These are phyloP conservation scores for Cydia strobilella DNA, from an alignment of 1,140 invertebrate genomes.

Conservation along the genomic window DNA sequence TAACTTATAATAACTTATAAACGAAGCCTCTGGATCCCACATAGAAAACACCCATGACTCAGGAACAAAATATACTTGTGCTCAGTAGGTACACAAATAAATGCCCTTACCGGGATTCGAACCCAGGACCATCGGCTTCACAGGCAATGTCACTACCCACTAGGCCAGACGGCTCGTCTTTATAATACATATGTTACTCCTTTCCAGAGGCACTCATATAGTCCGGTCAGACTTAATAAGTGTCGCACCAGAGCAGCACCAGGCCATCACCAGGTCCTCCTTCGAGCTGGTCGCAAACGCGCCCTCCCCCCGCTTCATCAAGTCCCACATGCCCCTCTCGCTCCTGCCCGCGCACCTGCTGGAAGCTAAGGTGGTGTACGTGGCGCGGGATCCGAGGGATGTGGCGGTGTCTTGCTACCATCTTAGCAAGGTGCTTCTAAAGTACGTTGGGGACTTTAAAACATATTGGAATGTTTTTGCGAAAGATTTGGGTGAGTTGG, in stretches of 20 bases:
- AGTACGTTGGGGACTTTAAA: not conserved
- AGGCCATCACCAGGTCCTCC: not conserved
- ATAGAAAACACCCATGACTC: too few relatives aligned
- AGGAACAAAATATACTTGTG: too few relatives aligned
- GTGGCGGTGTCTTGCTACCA: slow-evolving; percentile 89
- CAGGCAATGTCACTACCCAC: too few relatives aligned
- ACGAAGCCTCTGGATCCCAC: too few relatives aligned
- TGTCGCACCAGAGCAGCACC: not conserved
- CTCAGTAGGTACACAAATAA: too few relatives aligned
- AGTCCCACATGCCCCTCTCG: slow-evolving; percentile 62
- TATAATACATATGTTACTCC: too few relatives aligned
- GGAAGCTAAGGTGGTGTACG: slow-evolving; percentile 83
- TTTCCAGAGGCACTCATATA: too few relatives aligned
- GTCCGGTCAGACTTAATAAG: not conserved
- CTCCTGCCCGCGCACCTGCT: slow-evolving; percentile 55
- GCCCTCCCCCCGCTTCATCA: slow-evolving; percentile 56
- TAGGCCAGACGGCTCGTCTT: too few relatives aligned
- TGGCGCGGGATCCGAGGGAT: slow-evolving; percentile 91
- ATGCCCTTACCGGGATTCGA: too few relatives aligned
- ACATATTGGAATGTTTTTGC: slow-evolving; percentile 79
- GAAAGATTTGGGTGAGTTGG: slow-evolving; percentile 81
- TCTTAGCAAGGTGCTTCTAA: not conserved
- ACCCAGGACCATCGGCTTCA: too few relatives aligned
- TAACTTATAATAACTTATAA: too few relatives aligned
- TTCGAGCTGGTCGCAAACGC: slow-evolving; percentile 31